Conservation (phyloP, 2,113 vertebrate species). For the Rhea pennata region DNA sequence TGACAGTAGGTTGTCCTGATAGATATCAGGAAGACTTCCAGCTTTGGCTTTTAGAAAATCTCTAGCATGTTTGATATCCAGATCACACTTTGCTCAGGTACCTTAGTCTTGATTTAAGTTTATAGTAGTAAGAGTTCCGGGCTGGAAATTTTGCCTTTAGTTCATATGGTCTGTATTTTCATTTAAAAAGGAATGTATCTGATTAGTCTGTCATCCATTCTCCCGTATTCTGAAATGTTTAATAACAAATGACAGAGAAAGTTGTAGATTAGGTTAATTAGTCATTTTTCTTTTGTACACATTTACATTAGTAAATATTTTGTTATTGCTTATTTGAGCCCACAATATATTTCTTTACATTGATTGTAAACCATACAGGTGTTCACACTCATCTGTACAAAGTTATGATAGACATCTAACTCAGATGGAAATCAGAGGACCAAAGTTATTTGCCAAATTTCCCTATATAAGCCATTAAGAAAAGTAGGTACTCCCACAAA, state of each 20-base stretch:
- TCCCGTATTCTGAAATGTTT: constrained; percentile 47
- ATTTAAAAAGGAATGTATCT: not conserved
- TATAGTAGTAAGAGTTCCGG: not conserved
- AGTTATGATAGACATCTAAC: not conserved
- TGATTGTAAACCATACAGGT: constrained; percentile 22
- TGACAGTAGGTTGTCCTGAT: not conserved
- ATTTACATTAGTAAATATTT: constrained; percentile 60
- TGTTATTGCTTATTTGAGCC: constrained; percentile 44
- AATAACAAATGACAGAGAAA: constrained; percentile 66
- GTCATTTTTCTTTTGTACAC: constrained; percentile 37
- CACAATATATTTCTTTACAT: constrained; percentile 47
- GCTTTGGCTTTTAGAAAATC: not conserved
- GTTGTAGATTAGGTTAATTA: constrained; percentile 55
- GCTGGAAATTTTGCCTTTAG: not conserved
- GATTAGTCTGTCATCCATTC: not conserved
- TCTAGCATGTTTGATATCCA: not conserved
- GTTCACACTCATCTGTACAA: not conserved
- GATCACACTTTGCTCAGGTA: not conserved
- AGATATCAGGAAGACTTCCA: not conserved
- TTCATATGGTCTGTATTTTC: not conserved
- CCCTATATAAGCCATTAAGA: not conserved
- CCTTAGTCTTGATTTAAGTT: not conserved
- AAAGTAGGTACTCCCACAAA: not conserved
- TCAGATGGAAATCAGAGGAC: not conserved
- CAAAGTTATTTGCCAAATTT: not conserved